phyloP scores from a whole-genome alignment of 2,113 vertebrate genomes.

The Riparia riparia region DNA sequence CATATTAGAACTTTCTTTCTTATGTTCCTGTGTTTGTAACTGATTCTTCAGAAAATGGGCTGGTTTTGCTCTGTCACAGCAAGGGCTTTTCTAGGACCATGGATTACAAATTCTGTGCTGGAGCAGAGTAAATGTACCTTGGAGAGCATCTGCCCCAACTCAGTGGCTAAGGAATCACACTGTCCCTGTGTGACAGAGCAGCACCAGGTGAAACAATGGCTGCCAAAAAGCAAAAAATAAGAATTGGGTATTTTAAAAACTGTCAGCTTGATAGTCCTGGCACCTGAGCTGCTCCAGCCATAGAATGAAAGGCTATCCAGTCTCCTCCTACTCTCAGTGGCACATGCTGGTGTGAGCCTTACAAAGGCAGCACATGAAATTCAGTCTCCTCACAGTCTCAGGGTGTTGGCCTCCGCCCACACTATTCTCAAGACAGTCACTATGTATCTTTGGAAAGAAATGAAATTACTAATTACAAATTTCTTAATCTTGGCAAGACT shows the following conservation, averaged over 20 bases:
- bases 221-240: background rate
- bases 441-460: background rate
- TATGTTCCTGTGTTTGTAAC: background rate
- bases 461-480: background rate
- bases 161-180: background rate
- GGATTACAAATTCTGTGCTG: background rate
- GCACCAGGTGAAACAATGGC: background rate
- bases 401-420: background rate
- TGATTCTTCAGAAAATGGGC: background rate
- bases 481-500: background rate
- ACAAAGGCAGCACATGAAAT: accelerated
- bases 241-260: background rate
- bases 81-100: background rate
- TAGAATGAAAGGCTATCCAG: accelerated
- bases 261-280: background rate
- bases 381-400: background rate
- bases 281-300: background rate
- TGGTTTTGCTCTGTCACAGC: background rate
- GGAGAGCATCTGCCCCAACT: background rate
- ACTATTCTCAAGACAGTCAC: background rate
- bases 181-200: background rate
- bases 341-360: background rate
- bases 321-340: background rate
- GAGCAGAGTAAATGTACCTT: background rate
- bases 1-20: background rate